Evolutionary conservation across 2,888 invertebrate genomes (phyloP).

Genomic region (Koerneria pararmatus): DNA sequence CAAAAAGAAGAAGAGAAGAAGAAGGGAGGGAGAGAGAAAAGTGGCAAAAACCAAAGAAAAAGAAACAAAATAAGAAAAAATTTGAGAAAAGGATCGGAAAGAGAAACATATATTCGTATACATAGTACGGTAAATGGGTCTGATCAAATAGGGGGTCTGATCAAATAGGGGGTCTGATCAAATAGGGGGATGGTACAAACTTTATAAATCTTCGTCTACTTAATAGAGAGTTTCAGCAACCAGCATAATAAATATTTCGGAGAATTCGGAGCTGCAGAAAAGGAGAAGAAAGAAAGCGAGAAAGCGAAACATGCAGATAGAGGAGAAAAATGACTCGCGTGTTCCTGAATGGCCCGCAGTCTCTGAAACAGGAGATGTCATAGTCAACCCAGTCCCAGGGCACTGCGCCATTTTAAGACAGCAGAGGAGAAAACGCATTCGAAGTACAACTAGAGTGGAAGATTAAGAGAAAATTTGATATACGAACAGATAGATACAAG

Average conservation of each 20-base stretch:
- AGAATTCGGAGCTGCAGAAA: too few species aligned
- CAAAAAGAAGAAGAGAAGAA: slow-evolving; percentile 10
- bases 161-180: slow-evolving; percentile 10
- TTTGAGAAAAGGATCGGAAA: not conserved
- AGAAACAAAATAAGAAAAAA: slow-evolving; percentile 1
- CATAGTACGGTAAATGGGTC: not conserved
- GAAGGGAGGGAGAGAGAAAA: not conserved
- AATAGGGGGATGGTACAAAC: slow-evolving; percentile 1
- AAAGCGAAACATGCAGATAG: not conserved
- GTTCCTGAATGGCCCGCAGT: not conserved
- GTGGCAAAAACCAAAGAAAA: not conserved
- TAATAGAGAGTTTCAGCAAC: too few species aligned
- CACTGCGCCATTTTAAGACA: not conserved
- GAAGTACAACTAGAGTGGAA: not conserved
- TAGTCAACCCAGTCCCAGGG: not conserved
- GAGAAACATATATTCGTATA: not conserved
- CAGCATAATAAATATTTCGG: too few species aligned
- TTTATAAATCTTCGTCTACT: too few species aligned
- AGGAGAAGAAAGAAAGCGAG: not conserved
- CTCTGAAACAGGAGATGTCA: slow-evolving; percentile 2
- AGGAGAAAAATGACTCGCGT: not conserved
- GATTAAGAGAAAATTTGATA: slow-evolving; percentile 8
- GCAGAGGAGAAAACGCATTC: not conserved
- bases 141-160: not conserved
- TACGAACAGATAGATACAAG: not conserved